Evolutionary conservation across 2,888 invertebrate species (phyloP), one percentile per base, ranked within the genome.

Genomic region (Eupithecia exiguata): DNA sequence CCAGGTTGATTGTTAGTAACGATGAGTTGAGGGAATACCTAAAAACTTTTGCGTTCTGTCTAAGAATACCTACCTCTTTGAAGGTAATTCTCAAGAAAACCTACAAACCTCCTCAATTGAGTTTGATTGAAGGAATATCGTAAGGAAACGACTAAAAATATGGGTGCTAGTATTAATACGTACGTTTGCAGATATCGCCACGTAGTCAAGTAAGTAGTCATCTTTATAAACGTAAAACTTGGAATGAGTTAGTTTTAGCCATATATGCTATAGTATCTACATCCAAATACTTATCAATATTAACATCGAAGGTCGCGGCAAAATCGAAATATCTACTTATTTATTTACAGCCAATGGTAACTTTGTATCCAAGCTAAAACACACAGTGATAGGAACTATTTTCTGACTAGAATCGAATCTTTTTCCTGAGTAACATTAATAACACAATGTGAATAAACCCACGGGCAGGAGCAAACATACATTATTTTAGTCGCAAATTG

Each of bases 401-500:
- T 58, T 25, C 58, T 25, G 21, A 21, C 12, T 14, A 25, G 2
- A 14, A 53, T 53, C 16, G 14, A 21, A 21, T 58, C 7, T 21
- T 12, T 21, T 5, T 53, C 53, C 5, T 21, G 49, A 49, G n/a
- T 49, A 21, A 53, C 12, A 53, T 21, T 12, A 21, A 21, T 21
- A 63, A 38, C n/a, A 65, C 9, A 0, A n/a, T 36, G n/a, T n/a
- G 12, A 38, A 65, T 16, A 7, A 65, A 63, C 36, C 63, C 21
- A 66, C 36, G 25, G 21, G 65, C 18, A 38, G 10, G 40, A 21
- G 38, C 38, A n/a, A 21, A n/a, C 63, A 65, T 21, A 38, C 38
- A 36, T 38, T 38, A 66, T 62, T 69, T 40, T 25, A 69, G 30
- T 43, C n/a, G 46, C 49, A 49, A 70, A 40, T 66, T 40, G 21